These are phyloP conservation scores for Palythoa grandiflora DNA, from an alignment of 92 coral and sea anemone genomes.

Conservation along the genomic window DNA sequence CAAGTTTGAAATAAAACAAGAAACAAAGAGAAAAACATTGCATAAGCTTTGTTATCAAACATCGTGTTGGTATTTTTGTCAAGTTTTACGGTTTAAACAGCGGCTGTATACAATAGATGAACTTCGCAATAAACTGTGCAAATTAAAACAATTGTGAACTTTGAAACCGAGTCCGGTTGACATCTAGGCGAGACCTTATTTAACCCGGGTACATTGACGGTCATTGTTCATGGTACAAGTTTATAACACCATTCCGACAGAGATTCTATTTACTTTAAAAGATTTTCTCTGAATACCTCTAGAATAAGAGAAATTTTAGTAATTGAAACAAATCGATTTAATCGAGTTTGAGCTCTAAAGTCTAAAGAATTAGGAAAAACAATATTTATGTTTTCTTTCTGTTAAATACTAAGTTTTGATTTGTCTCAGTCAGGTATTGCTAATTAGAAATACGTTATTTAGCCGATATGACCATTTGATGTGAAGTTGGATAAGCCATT, in stretches of 20 bases:
- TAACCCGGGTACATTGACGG: not conserved
- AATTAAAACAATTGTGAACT: not conserved
- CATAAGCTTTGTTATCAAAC: not conserved
- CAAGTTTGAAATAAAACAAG: not conserved
- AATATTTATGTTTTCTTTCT: not conserved
- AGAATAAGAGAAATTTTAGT: not conserved
- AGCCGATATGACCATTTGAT: no score
- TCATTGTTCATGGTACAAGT: not conserved
- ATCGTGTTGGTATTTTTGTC: not conserved
- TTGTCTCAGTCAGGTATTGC: not conserved
- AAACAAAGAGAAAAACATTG: not conserved
- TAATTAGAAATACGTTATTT: not conserved
- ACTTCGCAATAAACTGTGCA: not conserved
- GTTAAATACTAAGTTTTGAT: not conserved
- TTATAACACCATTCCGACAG: not conserved
- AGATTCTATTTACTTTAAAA: not conserved
- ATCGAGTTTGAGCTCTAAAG: not conserved
- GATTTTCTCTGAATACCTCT: conserved; percentile 4
- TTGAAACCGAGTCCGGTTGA: not conserved
- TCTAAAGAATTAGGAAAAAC: not conserved
- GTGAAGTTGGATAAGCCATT: not conserved
- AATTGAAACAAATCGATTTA: not conserved
- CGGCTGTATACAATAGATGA: not conserved
- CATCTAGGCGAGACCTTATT: not conserved
- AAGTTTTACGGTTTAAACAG: not conserved